Evolutionary conservation across 2,113 vertebrate species (phyloP), one percentile per base, ranked within the genome.

Genomic region (Barbus barbus): DNA sequence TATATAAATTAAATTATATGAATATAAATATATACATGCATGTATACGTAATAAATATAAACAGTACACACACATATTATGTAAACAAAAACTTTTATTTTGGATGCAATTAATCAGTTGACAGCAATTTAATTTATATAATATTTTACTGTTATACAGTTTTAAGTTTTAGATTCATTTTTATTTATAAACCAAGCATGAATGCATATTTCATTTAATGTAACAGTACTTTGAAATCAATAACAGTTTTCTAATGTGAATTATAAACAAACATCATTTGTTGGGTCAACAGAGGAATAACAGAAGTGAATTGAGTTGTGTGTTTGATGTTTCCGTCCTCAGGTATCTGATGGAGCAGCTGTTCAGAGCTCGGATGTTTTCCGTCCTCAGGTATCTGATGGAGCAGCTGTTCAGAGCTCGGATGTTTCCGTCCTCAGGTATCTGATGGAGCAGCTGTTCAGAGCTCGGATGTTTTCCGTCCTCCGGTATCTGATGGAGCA

Each of bases 311-410:
- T 48, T 22, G 1, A 22, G 31, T 33, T 20, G 9, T 8, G 38
- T 38, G 38, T 38, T 38, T 38, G 8, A 38, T 31, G 14, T 4
- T 3, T 67, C 4, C 8, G 3, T 12, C 41, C 38, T 36, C 80
- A 99, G 98, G 92, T 99, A 98, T 85, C 95, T 99, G 88, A 94
- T 93, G 67, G 92, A 96, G 91, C 95, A 99, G 89, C 91, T 99
- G 77, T 87, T 75, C 2, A 51, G 89, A 73, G 96, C 95, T 3
- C 31, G 3, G 33, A 41, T 65, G 18, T 36, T 24, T 24, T 48
- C 5, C 58, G 8, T 65, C n/a, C 38, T 38, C 80, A 99, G 98
- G 92, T 99, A 98, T 85, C 95, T 99, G 88, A 94, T 93, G 71
- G 92, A 96, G 91, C 95, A 99, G 89, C 91, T 99, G 78, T 87